Conservation (phyloP, 2,113 vertebrate genomes). For the Pseudonaja textilis region DNA sequence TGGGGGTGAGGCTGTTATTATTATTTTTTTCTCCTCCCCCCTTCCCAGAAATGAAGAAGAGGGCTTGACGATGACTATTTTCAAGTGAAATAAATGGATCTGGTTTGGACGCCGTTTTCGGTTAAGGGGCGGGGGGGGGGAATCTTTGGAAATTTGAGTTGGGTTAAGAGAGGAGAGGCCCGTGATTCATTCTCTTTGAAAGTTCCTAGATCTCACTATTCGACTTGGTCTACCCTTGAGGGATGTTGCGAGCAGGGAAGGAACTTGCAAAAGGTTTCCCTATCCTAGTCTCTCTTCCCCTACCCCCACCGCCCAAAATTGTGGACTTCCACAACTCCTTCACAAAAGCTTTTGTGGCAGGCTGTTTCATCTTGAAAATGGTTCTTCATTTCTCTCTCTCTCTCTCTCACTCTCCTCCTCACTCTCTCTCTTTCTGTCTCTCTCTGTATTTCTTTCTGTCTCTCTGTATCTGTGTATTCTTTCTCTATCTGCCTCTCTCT, state of each 20-base stretch:
- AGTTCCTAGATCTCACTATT: not conserved
- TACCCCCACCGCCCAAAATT: not conserved
- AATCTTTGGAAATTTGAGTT: not conserved
- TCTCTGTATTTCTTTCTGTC: too few species aligned
- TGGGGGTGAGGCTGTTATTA: not conserved
- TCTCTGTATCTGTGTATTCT: too few species aligned
- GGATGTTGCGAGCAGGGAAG: not conserved
- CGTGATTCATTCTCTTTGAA: not conserved
- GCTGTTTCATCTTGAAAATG: not conserved
- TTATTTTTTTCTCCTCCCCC: not conserved
- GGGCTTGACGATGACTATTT: too few species aligned
- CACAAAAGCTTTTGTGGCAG: not conserved
- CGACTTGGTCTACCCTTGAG: not conserved
- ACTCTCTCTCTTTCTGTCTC: too few species aligned
- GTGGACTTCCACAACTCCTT: not conserved
- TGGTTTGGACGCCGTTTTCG: not conserved
- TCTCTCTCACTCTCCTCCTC: too few species aligned
- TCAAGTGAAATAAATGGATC: not conserved
- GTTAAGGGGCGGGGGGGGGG: not conserved
- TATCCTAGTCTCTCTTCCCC: not conserved
- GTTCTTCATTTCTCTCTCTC: not conserved
- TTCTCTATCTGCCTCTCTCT: too few species aligned
- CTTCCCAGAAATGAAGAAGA: not conserved
- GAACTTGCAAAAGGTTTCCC: not conserved
- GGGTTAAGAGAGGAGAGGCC: not conserved